Conservation (phyloP, 2,113 vertebrate species). For the Vulpes vulpes region DNA sequence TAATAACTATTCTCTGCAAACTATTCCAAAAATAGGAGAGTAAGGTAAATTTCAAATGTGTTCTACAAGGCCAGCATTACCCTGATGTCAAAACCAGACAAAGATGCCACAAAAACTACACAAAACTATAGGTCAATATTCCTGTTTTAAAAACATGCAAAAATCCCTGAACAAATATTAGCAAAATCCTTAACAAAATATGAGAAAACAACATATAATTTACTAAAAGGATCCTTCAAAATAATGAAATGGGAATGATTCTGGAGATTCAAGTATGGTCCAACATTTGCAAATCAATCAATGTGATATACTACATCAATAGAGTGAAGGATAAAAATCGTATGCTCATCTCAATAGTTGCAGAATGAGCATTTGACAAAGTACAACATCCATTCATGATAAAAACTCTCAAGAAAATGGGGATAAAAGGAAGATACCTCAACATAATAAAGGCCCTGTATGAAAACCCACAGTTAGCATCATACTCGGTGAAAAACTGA, state of each 20-base stretch:
- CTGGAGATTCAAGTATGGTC: not conserved
- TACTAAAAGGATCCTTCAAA: not conserved
- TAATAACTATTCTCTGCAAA: not conserved
- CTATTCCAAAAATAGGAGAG: not conserved
- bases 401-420: not conserved
- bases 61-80: not conserved
- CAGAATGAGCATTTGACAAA: not conserved
- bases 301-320: not conserved
- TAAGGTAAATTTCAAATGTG: not conserved
- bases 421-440: not conserved
- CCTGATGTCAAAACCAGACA: not conserved
- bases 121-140: not conserved
- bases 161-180: not conserved
- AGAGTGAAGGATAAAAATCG: not conserved
- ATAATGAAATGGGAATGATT: not conserved
- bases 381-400: not conserved
- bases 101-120: not conserved
- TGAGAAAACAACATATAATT: too few relatives aligned
- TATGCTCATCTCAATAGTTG: not conserved
- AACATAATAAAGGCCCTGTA: not conserved
- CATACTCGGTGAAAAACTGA: not conserved
- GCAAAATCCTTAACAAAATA: not conserved
- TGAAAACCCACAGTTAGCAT: not conserved
- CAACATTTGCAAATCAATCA: not conserved
- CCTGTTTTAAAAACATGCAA: not conserved